phyloP scores from a whole-genome alignment of 2,113 vertebrate species.

The Urocitellus parryii region DNA sequence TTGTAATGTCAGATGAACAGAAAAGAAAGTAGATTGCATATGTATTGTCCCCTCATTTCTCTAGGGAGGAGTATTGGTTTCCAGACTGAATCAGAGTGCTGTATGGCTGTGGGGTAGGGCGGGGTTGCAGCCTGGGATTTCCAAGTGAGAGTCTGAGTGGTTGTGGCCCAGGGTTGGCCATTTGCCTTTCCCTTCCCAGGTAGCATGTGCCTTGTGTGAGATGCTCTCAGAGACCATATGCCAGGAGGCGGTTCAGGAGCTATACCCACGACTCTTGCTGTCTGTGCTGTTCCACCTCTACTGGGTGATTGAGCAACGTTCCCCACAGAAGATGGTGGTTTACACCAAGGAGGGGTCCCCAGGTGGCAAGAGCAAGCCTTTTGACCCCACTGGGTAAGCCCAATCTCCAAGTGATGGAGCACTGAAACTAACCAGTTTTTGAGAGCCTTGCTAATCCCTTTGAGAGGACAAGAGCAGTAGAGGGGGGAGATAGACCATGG shows the following conservation, averaged over 20 bases:
- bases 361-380: neutral
- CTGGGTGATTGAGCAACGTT: constrained; percentile 52
- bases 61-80: neutral
- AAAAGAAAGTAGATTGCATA: neutral
- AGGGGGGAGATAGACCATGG: neutral
- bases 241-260: constrained; percentile 31
- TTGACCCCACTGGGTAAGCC: constrained; percentile 54
- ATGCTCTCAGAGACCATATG: constrained; percentile 59
- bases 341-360: neutral
- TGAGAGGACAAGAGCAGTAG: neutral
- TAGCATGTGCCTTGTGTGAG: constrained; percentile 38
- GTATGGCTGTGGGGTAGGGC: neutral
- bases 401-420: rapidly evolving
- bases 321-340: constrained; percentile 55
- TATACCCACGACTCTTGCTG: constrained; percentile 52
- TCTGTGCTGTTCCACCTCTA: constrained; percentile 53
- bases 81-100: neutral
- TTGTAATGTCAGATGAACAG: neutral
- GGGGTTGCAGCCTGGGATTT: neutral
- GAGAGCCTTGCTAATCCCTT: neutral
- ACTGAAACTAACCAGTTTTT: neutral
- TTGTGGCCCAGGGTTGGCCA: neutral
- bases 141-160: neutral
- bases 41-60: neutral
- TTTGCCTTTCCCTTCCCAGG: neutral